These are phyloP conservation scores for Nasua narica DNA, from an alignment of 2,797 vertebrate genomes.

Conservation along the genomic window DNA sequence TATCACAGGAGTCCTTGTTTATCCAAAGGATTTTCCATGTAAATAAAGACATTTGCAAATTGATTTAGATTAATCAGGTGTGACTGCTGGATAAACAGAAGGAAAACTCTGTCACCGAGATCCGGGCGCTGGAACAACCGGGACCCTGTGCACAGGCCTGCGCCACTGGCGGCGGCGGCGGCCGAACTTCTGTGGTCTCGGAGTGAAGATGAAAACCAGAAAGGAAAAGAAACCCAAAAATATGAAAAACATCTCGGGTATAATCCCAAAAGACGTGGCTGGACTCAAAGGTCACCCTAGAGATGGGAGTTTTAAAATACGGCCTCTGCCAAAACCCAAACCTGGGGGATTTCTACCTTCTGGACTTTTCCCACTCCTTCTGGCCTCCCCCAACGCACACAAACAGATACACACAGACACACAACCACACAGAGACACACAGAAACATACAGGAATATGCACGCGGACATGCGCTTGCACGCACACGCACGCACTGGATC, in stretches of 20 bases:
- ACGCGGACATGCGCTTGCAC: not conserved
- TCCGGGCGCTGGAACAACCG: not conserved
- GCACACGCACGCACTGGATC: not conserved
- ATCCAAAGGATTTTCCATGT: conserved; percentile 35
- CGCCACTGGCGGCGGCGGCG: fast-evolving
- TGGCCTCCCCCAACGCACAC: not conserved
- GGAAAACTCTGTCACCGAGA: not conserved
- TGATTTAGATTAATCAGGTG: conserved; percentile 39
- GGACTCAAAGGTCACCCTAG: not conserved
- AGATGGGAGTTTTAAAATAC: not conserved
- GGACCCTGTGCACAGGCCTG: not conserved
- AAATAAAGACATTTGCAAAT: conserved; percentile 38
- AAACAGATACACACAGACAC: not conserved
- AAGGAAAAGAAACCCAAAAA: not conserved
- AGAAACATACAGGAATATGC: not conserved
- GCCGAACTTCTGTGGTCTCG: not conserved
- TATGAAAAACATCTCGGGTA: not conserved
- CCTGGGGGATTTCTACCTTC: not conserved
- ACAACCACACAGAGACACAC: not conserved
- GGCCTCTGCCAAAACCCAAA: not conserved
- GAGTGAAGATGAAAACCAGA: conserved; percentile 39
- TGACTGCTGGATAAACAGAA: conserved; percentile 27
- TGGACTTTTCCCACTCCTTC: not conserved
- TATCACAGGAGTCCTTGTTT: not conserved
- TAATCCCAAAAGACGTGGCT: not conserved